Conservation (phyloP, 35 echinoderm and acorn worm genomes). For the Apostichopus californicus region DNA sequence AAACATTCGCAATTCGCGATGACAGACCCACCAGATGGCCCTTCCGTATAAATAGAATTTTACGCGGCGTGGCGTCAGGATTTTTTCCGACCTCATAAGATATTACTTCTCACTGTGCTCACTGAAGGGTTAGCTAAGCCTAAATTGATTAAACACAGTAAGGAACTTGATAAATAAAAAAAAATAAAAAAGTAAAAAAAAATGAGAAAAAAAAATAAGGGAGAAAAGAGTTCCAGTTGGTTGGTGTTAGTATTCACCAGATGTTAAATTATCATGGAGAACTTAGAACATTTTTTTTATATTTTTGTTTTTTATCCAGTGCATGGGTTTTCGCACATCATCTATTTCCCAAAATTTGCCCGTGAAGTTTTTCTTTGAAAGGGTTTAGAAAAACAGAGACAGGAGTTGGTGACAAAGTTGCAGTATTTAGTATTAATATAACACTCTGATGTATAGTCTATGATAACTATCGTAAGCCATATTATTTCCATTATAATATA, state of each 20-base stretch:
- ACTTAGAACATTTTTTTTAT: not conserved
- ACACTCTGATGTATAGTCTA: too few species aligned
- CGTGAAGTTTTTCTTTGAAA: too few species aligned
- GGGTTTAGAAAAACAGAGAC: too few species aligned
- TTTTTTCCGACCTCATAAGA: not conserved
- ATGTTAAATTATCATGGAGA: slow-evolving; percentile 42
- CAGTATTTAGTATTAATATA: too few species aligned
- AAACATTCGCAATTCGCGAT: not conserved
- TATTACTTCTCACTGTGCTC: not conserved
- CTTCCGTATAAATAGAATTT: slow-evolving; percentile 38
- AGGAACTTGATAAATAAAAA: not conserved
- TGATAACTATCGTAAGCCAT: too few species aligned
- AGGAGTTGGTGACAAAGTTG: too few species aligned
- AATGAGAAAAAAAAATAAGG: too few species aligned
- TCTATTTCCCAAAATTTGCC: too few species aligned
- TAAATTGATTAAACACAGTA: slow-evolving; percentile 42
- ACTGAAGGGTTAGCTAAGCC: not conserved
- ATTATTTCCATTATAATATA: too few species aligned
- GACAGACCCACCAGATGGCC: slow-evolving; percentile 12
- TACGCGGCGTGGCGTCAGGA: slow-evolving; percentile 23
- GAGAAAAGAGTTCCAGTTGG: slow-evolving; percentile 22
- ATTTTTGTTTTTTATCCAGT: too few species aligned
- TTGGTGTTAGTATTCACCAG: slow-evolving; percentile 46
- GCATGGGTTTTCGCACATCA: too few species aligned
- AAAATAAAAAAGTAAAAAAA: not conserved